Percentiles rank a stretch among this genome's conserved stretches.
These are phyloP conservation scores for Esox niger DNA, from an alignment of 2,113 vertebrate genomes.

Conservation along the genomic window DNA sequence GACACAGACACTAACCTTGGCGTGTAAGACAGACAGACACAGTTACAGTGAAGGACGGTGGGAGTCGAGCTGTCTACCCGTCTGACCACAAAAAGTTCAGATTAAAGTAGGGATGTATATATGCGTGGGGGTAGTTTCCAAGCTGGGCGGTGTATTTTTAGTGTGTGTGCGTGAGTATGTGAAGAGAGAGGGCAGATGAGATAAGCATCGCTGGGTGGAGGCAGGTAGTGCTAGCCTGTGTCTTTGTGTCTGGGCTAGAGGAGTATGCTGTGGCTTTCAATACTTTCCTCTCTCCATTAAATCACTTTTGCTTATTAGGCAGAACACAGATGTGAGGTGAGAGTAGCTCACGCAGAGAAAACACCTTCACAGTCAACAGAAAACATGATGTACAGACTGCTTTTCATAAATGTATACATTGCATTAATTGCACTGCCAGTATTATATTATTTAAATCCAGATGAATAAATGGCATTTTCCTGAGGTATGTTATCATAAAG, in stretches of 20 bases:
- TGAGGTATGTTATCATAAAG: too few species aligned
- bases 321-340: slow-evolving; percentile 67
- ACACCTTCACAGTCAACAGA: slow-evolving; percentile 8
- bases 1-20: background rate
- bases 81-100: slow-evolving; percentile 47
- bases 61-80: slow-evolving; percentile 5
- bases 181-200: slow-evolving; percentile 48
- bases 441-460: too few species aligned
- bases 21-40: slow-evolving; percentile 2
- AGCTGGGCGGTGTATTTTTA: slow-evolving; percentile 48
- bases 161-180: slow-evolving; percentile 41
- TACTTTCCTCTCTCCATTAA: slow-evolving; percentile 66
- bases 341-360: slow-evolving; percentile 50
- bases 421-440: too few species aligned
- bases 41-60: background rate
- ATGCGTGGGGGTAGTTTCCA: slow-evolving; percentile 47
- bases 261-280: slow-evolving; percentile 70
- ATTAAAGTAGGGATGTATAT: slow-evolving; percentile 19
- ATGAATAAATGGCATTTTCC: too few species aligned
- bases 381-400: background rate
- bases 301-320: slow-evolving; percentile 75
- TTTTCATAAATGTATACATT: too few species aligned
- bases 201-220: slow-evolving; percentile 70
- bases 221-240: slow-evolving; percentile 42
- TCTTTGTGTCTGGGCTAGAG: slow-evolving; percentile 59